These are phyloP conservation scores for Apomyelois bistriatella DNA, from an alignment of 2,888 invertebrate genomes.

Conservation along the genomic window DNA sequence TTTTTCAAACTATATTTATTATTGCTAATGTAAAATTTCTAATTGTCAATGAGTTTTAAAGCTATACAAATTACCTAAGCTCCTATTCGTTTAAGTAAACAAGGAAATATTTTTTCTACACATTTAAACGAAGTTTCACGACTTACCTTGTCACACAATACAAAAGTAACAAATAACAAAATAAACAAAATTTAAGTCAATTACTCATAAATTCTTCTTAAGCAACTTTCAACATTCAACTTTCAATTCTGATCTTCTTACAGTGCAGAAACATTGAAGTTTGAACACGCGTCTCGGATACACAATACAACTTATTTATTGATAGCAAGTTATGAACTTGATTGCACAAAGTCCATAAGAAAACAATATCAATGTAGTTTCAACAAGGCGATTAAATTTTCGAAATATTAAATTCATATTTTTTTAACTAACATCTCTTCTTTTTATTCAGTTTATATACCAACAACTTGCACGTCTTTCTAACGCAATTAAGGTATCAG, in stretches of 20 bases:
- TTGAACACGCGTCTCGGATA: slow-evolving; percentile 14
- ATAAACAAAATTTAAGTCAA: neutral
- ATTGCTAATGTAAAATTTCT: no score
- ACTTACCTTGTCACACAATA: neutral
- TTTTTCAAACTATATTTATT: no score
- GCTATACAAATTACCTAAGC: no score
- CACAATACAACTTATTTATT: slow-evolving; percentile 41
- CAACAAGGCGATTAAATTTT: neutral
- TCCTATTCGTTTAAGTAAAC: no score
- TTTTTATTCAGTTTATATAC: no score
- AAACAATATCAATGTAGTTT: neutral
- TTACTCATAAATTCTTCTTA: neutral
- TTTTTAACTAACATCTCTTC: no score
- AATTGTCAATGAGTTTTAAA: no score
- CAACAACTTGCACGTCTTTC: no score
- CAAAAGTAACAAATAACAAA: neutral
- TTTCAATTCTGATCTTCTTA: slow-evolving; percentile 9
- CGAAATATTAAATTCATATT: no score
- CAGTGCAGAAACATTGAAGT: slow-evolving; percentile 2
- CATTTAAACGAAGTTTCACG: no score
- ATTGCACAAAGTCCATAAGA: slow-evolving; percentile 46
- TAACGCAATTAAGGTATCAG: no score
- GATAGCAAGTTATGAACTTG: slow-evolving; percentile 40
- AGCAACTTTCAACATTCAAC: neutral
- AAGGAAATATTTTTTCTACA: no score